Evolutionary conservation across 2,888 invertebrate genomes (phyloP).

Genomic region (Marronus borbonicus): DNA sequence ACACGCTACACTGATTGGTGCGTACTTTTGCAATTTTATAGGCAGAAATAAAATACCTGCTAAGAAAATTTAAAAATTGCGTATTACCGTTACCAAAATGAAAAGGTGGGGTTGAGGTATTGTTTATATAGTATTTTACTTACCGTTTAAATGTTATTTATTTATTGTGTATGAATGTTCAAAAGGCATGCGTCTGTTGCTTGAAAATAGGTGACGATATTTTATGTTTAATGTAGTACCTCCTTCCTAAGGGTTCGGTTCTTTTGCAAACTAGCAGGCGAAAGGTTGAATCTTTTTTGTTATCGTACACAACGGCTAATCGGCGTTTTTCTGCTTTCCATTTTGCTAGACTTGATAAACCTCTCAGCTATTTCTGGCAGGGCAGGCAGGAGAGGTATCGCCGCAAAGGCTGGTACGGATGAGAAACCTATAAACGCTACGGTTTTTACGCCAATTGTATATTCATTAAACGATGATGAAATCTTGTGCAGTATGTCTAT

Average conservation of each 20-base stretch:
- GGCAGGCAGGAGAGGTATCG: conserved; percentile 23
- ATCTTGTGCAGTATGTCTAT: conserved; percentile 32
- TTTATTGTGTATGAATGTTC: conserved; percentile 63
- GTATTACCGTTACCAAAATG: conserved; percentile 41
- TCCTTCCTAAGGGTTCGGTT: not conserved
- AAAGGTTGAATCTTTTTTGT: not conserved
- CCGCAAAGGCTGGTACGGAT: conserved; percentile 35
- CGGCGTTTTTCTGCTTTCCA: conserved; percentile 4
- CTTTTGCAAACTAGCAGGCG: not conserved
- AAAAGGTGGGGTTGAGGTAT: conserved; percentile 54
- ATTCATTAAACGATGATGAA: conserved; percentile 34
- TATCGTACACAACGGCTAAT: not conserved
- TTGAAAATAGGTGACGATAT: conserved; percentile 32
- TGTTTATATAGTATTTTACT: conserved; percentile 55
- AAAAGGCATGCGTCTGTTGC: conserved; percentile 59
- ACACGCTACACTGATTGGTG: conserved; percentile 14
- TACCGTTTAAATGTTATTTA: conserved; percentile 58
- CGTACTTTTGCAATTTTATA: not conserved
- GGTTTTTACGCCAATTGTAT: not conserved
- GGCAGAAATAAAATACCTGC: not conserved
- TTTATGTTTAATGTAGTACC: not conserved
- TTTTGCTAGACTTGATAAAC: conserved; percentile 30
- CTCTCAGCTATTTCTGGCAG: conserved; percentile 35
- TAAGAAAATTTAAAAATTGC: not conserved
- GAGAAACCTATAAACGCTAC: not conserved